Evolutionary conservation across 2,797 vertebrate species (phyloP), one percentile per base, ranked within the genome.

Genomic region (Sciurus carolinensis): DNA sequence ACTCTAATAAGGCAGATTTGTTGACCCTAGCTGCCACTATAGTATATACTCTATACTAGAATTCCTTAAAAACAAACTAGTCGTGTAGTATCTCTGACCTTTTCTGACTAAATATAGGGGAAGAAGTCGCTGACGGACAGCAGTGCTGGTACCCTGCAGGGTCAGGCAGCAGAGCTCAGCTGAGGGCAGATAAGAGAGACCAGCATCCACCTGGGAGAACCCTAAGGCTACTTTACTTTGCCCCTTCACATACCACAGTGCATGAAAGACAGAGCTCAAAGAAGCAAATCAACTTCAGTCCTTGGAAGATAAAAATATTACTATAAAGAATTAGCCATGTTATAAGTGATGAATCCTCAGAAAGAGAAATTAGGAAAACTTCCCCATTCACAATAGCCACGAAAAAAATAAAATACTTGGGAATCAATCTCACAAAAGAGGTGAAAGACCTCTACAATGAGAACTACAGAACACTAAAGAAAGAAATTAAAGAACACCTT

Each of bases 21-120:
- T n/a, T 0, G 6, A 47, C 20, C 20, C 50, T 3, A 86, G 47
- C 44, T n/a, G 12, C 20, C 22, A 18, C 15, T 0, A 1, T 2
- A 30, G 18, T 2, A 4, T 36, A 7, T 33, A 24, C 52, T 20
- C 26, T 10, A 14, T 8, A 20, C 28, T 1, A 24, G 26, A 73
- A 67, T 15, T 64, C 71, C 76, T 36, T 17, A 57, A 22, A 50
- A 52, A 44, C 67, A 84, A 36, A 15, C 14, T 5, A 54, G 44
- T 12, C 71, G 30, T 22, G 8, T 12, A 26, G 3, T 24, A 13
- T 26, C 30, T 79, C 59, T 26, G 20, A 50, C 69, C 76, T 66
- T 69, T 24, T 44, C 54, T 72, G 57, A 50, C 26, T 28, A 20
- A 71, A 2, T 1, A 79, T 1, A 14, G 3, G 24, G 52, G 15